Evolutionary conservation across 2,797 vertebrate species (phyloP).

Genomic region (Cynodonichthys magdalenae): DNA sequence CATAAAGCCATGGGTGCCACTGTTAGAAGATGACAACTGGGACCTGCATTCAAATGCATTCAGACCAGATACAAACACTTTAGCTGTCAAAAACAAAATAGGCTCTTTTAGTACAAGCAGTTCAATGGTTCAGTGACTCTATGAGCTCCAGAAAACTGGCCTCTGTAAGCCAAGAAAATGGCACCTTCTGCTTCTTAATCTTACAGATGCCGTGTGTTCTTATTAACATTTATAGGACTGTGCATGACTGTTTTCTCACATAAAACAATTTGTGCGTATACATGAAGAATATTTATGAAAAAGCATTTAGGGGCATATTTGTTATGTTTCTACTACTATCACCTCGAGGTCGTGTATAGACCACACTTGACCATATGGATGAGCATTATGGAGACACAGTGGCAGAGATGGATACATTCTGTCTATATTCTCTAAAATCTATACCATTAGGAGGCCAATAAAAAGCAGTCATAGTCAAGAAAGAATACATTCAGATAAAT

Average conservation of each 20-base stretch:
- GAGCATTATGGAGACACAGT: conserved; percentile 62
- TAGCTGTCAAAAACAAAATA: conserved; percentile 7
- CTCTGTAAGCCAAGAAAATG: conserved; percentile 39
- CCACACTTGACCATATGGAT: conserved; percentile 71
- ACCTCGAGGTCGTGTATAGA: conserved; percentile 56
- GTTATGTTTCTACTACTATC: conserved; percentile 26
- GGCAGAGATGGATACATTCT: conserved; percentile 74
- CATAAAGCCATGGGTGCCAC: conserved; percentile 5
- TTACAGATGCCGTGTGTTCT: conserved; percentile 33
- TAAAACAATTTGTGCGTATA: conserved; percentile 10
- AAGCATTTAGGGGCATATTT: not conserved
- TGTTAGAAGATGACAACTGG: conserved; percentile 8
- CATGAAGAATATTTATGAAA: conserved; percentile 7
- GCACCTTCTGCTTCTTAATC: conserved; percentile 46
- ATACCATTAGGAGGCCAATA: conserved; percentile 33
- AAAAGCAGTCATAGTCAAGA: conserved; percentile 33
- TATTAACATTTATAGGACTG: conserved; percentile 8
- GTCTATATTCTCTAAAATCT: conserved; percentile 65
- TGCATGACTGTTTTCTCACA: conserved; percentile 22
- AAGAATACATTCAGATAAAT: conserved; percentile 22
- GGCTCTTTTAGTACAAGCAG: conserved; percentile 14
- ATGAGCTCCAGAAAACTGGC: conserved; percentile 38
- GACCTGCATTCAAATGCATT: conserved; percentile 4
- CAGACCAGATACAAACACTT: not conserved
- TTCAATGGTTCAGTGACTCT: conserved; percentile 40